Evolutionary conservation across 2,888 invertebrate genomes (phyloP).

Genomic region (Dichetophora obliterata): DNA sequence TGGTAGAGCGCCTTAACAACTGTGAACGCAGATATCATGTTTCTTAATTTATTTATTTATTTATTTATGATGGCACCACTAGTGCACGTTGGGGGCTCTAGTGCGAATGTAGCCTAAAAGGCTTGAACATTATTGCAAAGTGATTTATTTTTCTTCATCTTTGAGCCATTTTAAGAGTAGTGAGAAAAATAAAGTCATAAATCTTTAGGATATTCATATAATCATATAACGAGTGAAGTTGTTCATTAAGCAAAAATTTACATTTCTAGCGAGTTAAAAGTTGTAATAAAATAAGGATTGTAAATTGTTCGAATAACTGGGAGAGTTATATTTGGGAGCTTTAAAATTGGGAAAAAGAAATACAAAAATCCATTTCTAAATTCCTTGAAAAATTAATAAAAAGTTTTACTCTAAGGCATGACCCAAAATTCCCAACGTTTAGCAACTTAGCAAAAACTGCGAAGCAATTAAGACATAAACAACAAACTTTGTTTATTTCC

Average conservation of each 20-base stretch:
- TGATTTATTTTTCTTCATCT: neutral
- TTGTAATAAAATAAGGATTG: too few relatives aligned
- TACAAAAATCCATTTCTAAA: neutral
- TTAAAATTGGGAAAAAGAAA: too few relatives aligned
- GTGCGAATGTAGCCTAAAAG: too few relatives aligned
- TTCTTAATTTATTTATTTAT: constrained; percentile 14
- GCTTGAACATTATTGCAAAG: too few relatives aligned
- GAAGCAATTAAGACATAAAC: constrained; percentile 17
- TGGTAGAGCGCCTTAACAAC: neutral
- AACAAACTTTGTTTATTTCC: neutral
- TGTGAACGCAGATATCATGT: neutral
- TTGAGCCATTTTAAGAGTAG: neutral
- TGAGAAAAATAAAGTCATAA: neutral
- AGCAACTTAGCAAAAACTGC: too few relatives aligned
- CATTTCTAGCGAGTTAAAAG: neutral
- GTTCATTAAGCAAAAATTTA: neutral
- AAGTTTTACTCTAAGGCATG: neutral
- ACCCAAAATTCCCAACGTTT: too few relatives aligned
- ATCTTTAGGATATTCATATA: neutral
- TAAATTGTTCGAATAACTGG: too few relatives aligned
- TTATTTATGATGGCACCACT: constrained; percentile 3
- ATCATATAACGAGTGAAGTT: neutral
- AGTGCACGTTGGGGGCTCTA: neutral
- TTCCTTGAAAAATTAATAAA: neutral
- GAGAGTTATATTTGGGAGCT: too few relatives aligned